phyloP scores from a whole-genome alignment of 2,888 invertebrate genomes.

The Leucoma salicis region DNA sequence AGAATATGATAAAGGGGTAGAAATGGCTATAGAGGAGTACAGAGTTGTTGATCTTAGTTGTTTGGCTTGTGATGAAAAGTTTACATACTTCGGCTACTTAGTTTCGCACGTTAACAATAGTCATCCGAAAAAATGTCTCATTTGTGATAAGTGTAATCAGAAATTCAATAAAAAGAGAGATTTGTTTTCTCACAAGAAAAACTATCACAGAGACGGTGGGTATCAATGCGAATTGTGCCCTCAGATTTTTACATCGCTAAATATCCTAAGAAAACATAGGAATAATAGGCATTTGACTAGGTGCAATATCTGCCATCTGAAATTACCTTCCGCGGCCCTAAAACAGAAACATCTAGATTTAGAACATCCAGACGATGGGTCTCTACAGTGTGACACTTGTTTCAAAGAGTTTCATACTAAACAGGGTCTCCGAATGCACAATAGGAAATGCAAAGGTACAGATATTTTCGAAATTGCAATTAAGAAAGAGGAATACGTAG shows the following conservation, averaged over 20 bases:
- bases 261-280: conserved; percentile 66
- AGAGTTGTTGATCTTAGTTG: conserved; percentile 60
- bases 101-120: conserved; percentile 68
- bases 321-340: conserved; percentile 63
- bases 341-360: conserved; percentile 68
- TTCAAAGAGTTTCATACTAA: conserved; percentile 70
- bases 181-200: conserved; percentile 70
- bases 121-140: conserved; percentile 69
- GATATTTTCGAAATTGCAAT: conserved; percentile 50
- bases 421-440: conserved; percentile 68
- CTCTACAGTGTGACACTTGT: conserved; percentile 64
- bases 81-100: conserved; percentile 67
- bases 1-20: conserved; percentile 60
- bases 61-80: conserved; percentile 57
- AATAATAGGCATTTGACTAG: conserved; percentile 64
- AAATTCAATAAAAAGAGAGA: conserved; percentile 72
- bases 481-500: conserved; percentile 57
- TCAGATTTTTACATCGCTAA: conserved; percentile 60
- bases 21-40: conserved; percentile 72
- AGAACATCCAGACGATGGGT: conserved; percentile 71
- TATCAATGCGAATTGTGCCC: conserved; percentile 67
- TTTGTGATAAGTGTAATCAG: conserved; percentile 71
- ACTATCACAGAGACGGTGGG: conserved; percentile 72
- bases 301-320: conserved; percentile 63
- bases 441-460: conserved; percentile 61